Percentiles rank a stretch among this genome's conserved stretches.
Evolutionary conservation across 2,797 vertebrate species (phyloP).

Genomic region (Scomberomorus guttatus): DNA sequence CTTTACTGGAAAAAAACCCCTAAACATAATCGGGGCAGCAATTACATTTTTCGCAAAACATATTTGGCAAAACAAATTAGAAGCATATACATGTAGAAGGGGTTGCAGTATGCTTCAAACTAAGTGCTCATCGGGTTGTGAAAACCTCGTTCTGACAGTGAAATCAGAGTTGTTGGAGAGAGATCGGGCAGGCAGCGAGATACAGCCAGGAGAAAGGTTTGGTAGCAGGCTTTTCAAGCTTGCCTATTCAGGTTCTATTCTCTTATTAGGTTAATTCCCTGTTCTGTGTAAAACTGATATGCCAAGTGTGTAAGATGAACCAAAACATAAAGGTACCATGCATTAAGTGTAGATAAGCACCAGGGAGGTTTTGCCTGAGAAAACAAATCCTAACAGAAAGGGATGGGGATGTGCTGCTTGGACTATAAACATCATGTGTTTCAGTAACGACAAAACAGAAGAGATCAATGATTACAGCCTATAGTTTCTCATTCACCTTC

Average conservation of each 20-base stretch:
- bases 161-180: no score
- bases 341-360: not conserved
- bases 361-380: not conserved
- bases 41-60: not conserved
- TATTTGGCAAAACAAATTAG: not conserved
- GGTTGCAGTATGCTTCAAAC: no score
- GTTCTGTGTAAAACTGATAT: not conserved
- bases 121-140: no score
- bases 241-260: not conserved
- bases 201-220: no score
- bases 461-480: not conserved
- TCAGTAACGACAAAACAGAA: conserved; percentile 3
- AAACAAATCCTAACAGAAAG: not conserved
- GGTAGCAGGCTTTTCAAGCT: no score
- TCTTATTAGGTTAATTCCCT: not conserved
- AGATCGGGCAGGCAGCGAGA: no score
- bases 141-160: no score
- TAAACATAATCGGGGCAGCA: not conserved
- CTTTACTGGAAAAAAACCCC: not conserved
- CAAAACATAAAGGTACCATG: not conserved
- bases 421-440: conserved; percentile 1
- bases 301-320: not conserved
- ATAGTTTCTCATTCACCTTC: not conserved
- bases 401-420: not conserved
- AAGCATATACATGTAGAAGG: no score